Conservation (phyloP, 2,113 vertebrate species). For the Nannobrachium achirus region DNA sequence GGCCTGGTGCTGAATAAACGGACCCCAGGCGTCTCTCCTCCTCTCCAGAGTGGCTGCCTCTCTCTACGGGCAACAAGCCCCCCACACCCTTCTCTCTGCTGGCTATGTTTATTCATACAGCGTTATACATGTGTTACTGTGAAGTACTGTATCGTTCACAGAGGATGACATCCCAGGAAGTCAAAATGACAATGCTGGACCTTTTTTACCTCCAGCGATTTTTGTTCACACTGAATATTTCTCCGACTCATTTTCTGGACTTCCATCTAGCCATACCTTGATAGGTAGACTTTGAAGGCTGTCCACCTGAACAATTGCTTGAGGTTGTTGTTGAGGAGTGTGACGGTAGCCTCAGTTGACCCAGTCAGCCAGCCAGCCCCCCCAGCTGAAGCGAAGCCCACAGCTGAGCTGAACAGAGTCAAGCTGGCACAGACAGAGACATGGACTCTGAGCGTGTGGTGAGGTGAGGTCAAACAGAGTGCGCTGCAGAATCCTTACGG, state of each 20-base stretch:
- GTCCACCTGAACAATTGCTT: background rate
- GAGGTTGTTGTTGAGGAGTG: constrained; percentile 5
- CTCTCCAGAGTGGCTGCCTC: too few relatives aligned
- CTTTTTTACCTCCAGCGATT: background rate
- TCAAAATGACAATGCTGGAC: background rate
- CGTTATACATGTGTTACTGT: too few relatives aligned
- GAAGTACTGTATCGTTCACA: background rate
- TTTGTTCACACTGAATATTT: background rate
- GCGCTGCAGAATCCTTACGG: background rate
- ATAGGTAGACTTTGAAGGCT: background rate
- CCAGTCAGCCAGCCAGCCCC: constrained; percentile 1
- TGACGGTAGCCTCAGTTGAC: background rate
- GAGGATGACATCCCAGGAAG: background rate
- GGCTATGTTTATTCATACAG: too few relatives aligned
- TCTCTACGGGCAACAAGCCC: too few relatives aligned
- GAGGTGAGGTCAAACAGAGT: background rate
- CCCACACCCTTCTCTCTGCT: too few relatives aligned
- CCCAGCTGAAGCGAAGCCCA: constrained; percentile 8
- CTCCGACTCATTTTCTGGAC: background rate
- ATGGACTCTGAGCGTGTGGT: constrained; percentile 19
- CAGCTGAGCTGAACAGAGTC: constrained; percentile 29
- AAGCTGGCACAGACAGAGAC: constrained; percentile 31
- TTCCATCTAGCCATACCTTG: background rate
- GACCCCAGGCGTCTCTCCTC: too few relatives aligned
- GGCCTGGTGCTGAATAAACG: too few relatives aligned